Evolutionary conservation across 2,888 invertebrate species (phyloP).

Genomic region (Sceliomorpha sp.): DNA sequence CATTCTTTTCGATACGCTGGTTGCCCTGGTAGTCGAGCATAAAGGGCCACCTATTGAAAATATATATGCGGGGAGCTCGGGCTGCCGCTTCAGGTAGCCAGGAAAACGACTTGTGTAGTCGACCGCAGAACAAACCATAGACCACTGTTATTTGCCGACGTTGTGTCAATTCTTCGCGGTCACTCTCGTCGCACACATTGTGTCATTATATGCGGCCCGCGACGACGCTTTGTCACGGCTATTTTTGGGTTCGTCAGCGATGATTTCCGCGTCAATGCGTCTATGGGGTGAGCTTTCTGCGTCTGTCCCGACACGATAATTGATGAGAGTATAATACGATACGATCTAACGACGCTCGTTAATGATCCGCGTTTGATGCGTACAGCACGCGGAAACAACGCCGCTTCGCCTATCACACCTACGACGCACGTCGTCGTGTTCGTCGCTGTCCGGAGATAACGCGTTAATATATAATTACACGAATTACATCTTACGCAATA

Average conservation of each 20-base stretch:
- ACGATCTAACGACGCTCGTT: background rate
- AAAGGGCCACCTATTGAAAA: conserved; percentile 73
- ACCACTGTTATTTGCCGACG: conserved; percentile 41
- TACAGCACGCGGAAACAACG: background rate
- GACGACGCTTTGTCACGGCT: conserved; percentile 24
- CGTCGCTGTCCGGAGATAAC: too few relatives aligned
- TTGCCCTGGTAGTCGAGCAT: conserved; percentile 74
- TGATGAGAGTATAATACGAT: conserved; percentile 3
- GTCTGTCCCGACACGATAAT: background rate
- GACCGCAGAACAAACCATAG: conserved; percentile 41
- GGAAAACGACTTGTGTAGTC: conserved; percentile 30
- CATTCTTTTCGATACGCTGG: conserved; percentile 77
- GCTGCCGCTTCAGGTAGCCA: conserved; percentile 56
- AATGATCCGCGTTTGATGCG: background rate
- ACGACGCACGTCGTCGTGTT: too few relatives aligned
- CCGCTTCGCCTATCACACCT: background rate
- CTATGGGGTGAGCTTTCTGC: conserved; percentile 12
- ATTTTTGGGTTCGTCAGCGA: conserved; percentile 19
- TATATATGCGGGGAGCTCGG: too few relatives aligned
- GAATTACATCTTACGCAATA: too few relatives aligned
- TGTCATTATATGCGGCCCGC: conserved; percentile 21
- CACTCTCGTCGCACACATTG: conserved; percentile 20
- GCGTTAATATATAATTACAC: too few relatives aligned
- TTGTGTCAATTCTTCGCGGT: conserved; percentile 23
- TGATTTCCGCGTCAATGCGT: conserved; percentile 29